Base-by-base conservation (phyloP, 92 coral and sea anemone species). In the Pocillopora meandrina region DNA sequence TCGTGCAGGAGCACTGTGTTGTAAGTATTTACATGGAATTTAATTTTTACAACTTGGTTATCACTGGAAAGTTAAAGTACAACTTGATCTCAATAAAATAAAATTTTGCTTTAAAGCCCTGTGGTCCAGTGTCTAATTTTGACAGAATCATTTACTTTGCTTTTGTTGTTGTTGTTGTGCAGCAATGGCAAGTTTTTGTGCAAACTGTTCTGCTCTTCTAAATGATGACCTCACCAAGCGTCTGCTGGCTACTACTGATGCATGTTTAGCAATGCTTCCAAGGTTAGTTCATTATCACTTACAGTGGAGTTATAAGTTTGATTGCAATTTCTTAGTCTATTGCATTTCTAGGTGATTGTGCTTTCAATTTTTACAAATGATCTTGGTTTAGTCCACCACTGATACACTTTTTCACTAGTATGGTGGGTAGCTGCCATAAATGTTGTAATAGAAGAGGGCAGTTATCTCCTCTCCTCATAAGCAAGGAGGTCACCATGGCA, bases 1-100 rank as follows among this genome's bases (percentile, higher is more conserved):
- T 87, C 88, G 98, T 58, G 98, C 99, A n/a, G 99, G 99, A 36
- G 97, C 99, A 1, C 86, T 96, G 81, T 93, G 98, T 84, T 95
- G 99, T 96, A 88, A 75, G 95, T 87, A 18, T 35, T 65, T 26
- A 0, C 11, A 47, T 15, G 52, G 8, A 42, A 42, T 42, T 42
- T 42, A 42, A 3, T 42, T 42, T 7, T 42, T 0, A 42, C 52
- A 42, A 42, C 7, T 42, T 3, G 8, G 6, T 42, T 42, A 42
- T 3, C 52, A 42, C 2, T 42, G 18, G 75, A 55, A 18, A 71
- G 75, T 13, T 35, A 71, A 7, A 71, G 16, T 36, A 2, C 56
- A 71, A 3, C 75, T 36, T 18, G 36, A 35, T 35, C 15, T 1
- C 75, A 35, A 71, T 35, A 35, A 35, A 35, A 14, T 5, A 26